phyloP scores from a whole-genome alignment of 1,140 invertebrate species.

The Vollenhovia emeryi region DNA sequence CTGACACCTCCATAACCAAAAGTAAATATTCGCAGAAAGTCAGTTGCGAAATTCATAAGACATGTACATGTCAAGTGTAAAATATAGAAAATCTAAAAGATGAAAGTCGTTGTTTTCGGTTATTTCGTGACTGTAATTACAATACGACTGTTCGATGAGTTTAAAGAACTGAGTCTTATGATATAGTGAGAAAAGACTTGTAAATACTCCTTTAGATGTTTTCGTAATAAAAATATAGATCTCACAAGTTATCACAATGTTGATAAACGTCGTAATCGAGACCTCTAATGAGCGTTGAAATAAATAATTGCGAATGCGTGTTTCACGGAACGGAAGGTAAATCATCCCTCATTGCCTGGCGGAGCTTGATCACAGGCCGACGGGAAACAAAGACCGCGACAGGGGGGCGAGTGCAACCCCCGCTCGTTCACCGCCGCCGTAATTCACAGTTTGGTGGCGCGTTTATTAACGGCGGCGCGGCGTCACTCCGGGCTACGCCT shows the following conservation, averaged over 20 bases:
- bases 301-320: conserved; percentile 37
- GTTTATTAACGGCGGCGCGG: conserved; percentile 77
- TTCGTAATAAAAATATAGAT: background rate
- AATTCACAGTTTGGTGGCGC: conserved; percentile 75
- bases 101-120: background rate
- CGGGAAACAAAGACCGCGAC: conserved; percentile 62
- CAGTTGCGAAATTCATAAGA: background rate
- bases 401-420: conserved; percentile 52
- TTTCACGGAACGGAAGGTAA: conserved; percentile 25
- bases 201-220: background rate
- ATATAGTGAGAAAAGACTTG: background rate
- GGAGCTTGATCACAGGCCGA: conserved; percentile 37
- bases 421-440: conserved; percentile 58
- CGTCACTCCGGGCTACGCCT: conserved; percentile 77
- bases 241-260: background rate
- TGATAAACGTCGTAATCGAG: conserved; percentile 24
- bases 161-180: background rate
- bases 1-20: background rate
- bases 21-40: background rate
- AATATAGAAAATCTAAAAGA: background rate
- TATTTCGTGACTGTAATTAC: background rate
- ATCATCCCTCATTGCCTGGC: conserved; percentile 34
- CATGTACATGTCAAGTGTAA: background rate
- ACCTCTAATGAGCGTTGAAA: conserved; percentile 44
- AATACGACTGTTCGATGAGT: background rate